A percentile compares a stretch with the other conserved stretches of the same genome.
These are phyloP conservation scores for Pammene aurita DNA, from an alignment of 2,888 invertebrate genomes.

Conservation along the genomic window DNA sequence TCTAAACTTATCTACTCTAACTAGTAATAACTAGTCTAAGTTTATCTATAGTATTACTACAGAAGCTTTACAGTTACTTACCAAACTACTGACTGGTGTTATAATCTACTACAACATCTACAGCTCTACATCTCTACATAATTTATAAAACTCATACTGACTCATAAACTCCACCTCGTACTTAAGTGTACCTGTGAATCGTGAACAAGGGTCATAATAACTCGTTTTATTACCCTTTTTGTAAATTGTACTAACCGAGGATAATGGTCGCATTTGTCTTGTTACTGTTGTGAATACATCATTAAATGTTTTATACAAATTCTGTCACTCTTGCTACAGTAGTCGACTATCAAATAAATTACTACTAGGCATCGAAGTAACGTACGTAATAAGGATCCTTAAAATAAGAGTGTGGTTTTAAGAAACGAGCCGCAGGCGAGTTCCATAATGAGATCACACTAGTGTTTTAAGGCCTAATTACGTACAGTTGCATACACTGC, in stretches of 20 bases:
- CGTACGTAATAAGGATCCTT: too few relatives aligned
- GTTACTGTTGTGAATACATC: neutral
- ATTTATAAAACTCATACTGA: constrained; percentile 63
- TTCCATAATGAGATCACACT: too few relatives aligned
- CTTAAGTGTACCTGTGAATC: constrained; percentile 67
- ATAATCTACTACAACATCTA: constrained; percentile 47
- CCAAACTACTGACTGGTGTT: constrained; percentile 34
- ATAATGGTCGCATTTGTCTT: neutral
- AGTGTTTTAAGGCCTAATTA: too few relatives aligned
- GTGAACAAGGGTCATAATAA: constrained; percentile 14
- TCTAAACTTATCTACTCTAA: neutral
- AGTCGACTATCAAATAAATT: too few relatives aligned
- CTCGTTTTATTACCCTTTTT: neutral
- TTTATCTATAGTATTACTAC: constrained; percentile 9
- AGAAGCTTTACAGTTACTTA: constrained; percentile 25
- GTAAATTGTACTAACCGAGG: neutral
- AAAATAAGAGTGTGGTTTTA: too few relatives aligned
- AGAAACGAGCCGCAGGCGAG: too few relatives aligned
- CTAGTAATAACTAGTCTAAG: neutral
- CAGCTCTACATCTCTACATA: constrained; percentile 30
- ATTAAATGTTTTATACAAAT: too few relatives aligned
- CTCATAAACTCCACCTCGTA: constrained; percentile 66
- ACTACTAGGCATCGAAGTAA: too few relatives aligned
- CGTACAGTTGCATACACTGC: too few relatives aligned
- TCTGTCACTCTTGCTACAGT: too few relatives aligned